phyloP scores from a whole-genome alignment of 2,113 vertebrate species.

The Prionailurus bengalensis region DNA sequence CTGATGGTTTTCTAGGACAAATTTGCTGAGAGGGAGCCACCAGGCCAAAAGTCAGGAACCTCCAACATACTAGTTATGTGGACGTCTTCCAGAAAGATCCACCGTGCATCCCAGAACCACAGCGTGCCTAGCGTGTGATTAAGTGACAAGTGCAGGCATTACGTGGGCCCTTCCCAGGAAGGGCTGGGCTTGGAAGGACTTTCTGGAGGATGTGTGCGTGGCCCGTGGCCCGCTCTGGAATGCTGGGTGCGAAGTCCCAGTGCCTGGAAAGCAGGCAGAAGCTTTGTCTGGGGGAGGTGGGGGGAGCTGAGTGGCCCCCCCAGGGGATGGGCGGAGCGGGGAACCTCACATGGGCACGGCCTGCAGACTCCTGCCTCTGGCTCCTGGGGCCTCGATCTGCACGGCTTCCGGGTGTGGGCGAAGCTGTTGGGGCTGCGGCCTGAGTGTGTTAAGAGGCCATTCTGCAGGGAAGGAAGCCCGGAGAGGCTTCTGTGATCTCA shows the following conservation, averaged over 20 bases:
- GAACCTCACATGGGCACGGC: rapidly evolving
- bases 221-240: not conserved
- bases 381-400: rapidly evolving
- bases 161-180: too few relatives aligned
- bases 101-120: rapidly evolving
- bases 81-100: not conserved
- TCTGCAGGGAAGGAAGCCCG: not conserved
- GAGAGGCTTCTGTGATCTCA: not conserved
- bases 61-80: rapidly evolving
- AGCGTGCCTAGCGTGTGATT: not conserved
- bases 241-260: not conserved
- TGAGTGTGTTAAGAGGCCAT: too few relatives aligned
- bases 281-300: not conserved
- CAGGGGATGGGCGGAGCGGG: not conserved
- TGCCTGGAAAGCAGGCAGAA: not conserved
- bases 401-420: rapidly evolving
- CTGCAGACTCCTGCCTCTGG: rapidly evolving
- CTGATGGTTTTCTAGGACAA: not conserved
- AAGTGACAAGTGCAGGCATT: too few relatives aligned
- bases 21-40: not conserved
- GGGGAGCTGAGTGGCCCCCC: not conserved
- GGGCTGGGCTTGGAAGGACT: not conserved
- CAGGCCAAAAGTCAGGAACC: rapidly evolving
- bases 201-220: not conserved
- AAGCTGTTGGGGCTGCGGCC: rapidly evolving